phyloP scores from a whole-genome alignment of 2,797 vertebrate species.

The Choloepus didactylus region DNA sequence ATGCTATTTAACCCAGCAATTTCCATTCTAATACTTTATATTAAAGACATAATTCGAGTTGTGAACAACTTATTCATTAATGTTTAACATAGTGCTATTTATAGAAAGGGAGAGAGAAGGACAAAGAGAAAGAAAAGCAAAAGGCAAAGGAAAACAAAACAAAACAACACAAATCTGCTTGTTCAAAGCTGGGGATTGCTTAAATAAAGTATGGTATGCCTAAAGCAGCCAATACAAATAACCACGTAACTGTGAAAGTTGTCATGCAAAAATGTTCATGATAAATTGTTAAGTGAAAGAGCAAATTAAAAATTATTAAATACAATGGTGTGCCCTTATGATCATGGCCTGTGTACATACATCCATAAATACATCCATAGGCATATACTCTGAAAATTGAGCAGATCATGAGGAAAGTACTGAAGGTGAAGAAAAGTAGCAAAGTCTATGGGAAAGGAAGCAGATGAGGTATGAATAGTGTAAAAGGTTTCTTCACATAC shows the following conservation, averaged over 20 bases:
- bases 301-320: background rate
- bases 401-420: background rate
- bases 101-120: background rate
- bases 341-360: rapidly evolving
- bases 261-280: background rate
- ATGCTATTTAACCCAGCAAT: background rate
- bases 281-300: background rate
- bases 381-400: background rate
- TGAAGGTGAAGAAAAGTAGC: background rate
- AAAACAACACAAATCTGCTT: background rate
- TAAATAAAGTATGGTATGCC: background rate
- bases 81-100: background rate
- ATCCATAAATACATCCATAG: too few relatives aligned
- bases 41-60: background rate
- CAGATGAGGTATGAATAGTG: background rate
- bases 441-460: background rate
- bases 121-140: background rate
- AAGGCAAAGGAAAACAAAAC: too few relatives aligned
- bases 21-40: background rate
- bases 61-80: background rate
- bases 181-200: background rate
- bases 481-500: background rate
- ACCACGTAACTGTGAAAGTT: background rate
- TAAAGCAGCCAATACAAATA: background rate
- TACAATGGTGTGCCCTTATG: background rate